phyloP scores from a whole-genome alignment of 2,888 invertebrate genomes.

The Mactromeris polynyma region DNA sequence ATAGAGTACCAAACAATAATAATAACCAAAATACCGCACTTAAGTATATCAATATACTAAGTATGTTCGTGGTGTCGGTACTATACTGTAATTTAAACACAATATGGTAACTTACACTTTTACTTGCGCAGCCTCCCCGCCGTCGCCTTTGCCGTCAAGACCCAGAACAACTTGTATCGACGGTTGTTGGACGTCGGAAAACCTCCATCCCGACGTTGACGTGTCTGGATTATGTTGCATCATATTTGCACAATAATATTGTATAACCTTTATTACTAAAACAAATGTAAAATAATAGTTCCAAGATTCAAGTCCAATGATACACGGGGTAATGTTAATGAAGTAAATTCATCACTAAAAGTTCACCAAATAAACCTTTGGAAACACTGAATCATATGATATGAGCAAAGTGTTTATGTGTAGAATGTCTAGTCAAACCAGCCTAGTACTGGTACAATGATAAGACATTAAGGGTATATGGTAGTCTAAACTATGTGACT shows the following conservation, averaged over 20 bases:
- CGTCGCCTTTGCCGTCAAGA: neutral
- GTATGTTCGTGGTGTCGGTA: no score
- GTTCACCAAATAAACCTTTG: neutral
- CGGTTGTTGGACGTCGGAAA: conserved; percentile 33
- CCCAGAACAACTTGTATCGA: neutral
- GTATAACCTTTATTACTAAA: neutral
- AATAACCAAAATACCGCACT: no score
- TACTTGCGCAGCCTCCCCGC: neutral
- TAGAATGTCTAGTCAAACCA: neutral
- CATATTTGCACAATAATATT: neutral
- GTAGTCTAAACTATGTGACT: neutral
- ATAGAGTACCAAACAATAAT: no score
- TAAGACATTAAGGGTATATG: neutral
- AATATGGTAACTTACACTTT: conserved; percentile 12
- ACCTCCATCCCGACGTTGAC: conserved; percentile 33
- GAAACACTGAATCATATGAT: neutral
- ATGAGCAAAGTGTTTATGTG: neutral
- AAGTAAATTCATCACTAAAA: neutral
- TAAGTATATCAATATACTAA: no score
- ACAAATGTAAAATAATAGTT: neutral
- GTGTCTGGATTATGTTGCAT: conserved; percentile 22
- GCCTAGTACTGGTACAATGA: neutral
- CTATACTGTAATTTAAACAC: no score
- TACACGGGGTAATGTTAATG: neutral
- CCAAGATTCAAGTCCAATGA: neutral